Base-by-base conservation (phyloP, 2,797 vertebrate species). In the Enteromius radiatus region DNA sequence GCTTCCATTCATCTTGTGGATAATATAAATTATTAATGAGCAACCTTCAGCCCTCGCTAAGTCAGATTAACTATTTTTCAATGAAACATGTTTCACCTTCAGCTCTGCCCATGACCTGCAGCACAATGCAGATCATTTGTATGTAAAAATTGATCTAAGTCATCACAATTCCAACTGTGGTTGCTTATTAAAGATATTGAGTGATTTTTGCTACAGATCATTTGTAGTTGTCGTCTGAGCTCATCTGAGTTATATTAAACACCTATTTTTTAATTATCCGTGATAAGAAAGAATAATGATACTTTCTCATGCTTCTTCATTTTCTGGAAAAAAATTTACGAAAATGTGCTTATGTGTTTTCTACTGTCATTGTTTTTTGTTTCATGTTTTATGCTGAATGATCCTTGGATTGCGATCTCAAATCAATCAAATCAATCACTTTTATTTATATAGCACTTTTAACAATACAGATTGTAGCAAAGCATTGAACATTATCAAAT, bases 21-120 rank as follows among this genome's bases (percentile, higher is more conserved):
- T 90, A 89, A 89, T 86, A 84, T 86, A 87, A 87, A 90, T 88
- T 68, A 85, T 86, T 56, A 84, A 69, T 78, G 14, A 45, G 76
- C 71, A 84, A 91, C 87, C 78, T 86, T 75, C 85, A 86, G 86
- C 86, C 87, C 71, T 77, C 36, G 6, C 23, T 61, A 67, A 54
- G 90, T 91, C 88, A 88, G 89, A 90, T 90, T 86, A 87, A 83
- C 85, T 76, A 82, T 70, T 82, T 76, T 33, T 88, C 80, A 88
- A 61, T 86, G 84, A 78, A 87, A 84, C 76, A 81, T 83, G 86
- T 90, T 91, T 89, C 86, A 88, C 88, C 89, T 86, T 69, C 84
- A 61, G 81, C 76, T 43, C n/a, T 38, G 19, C 68, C 43, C 43
- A 70, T 52, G 61, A 54, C 85, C 6, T 67, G 56, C 9, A 45